These are phyloP conservation scores for Xenopus tropicalis DNA, from an alignment of 2,113 vertebrate species.

Conservation along the genomic window UCB_Xtro_10.0 CM004447.2:75056001-75056500, in stretches of 20 bases:
- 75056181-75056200: slow-evolving; percentile 32
- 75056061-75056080: too few species aligned
- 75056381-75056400: slow-evolving; percentile 29
- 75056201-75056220: slow-evolving; percentile 47
- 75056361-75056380: background rate
- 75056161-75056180: too few species aligned
- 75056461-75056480: too few species aligned
- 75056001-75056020: too few species aligned
- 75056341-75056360: slow-evolving; percentile 32
- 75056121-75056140: background rate
- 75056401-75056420: slow-evolving; percentile 29
- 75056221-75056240: slow-evolving; percentile 48
- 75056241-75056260: slow-evolving; percentile 42
- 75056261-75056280: slow-evolving; percentile 33
- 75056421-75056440: slow-evolving; percentile 18
- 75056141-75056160: slow-evolving; percentile 5
- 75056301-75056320: background rate
- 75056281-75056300: slow-evolving; percentile 22
- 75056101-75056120: too few species aligned
- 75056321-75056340: slow-evolving; percentile 1
- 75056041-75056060: too few species aligned
- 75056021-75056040: too few species aligned
- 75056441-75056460: background rate
- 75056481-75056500: too few species aligned
- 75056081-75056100: too few species aligned